Evolutionary conservation across 2,888 invertebrate genomes (phyloP).

Genomic region (Octodonta nipae): DNA sequence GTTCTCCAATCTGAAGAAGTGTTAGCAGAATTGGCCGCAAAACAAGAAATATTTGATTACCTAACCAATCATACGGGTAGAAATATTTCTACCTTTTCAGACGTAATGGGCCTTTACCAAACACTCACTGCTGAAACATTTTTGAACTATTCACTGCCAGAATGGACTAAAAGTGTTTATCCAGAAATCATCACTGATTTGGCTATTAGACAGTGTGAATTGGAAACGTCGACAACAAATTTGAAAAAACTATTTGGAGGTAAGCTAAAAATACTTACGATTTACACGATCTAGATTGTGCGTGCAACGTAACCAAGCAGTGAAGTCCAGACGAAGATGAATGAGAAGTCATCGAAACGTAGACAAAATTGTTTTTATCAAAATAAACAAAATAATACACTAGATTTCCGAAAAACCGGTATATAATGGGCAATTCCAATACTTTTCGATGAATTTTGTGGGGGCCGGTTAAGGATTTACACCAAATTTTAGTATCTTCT

Average conservation of each 20-base stretch:
- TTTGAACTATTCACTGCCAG: slow-evolving; percentile 33
- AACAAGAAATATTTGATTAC: slow-evolving; percentile 17
- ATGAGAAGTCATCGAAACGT: too few species aligned
- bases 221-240: slow-evolving; percentile 30
- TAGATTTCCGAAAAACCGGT: too few species aligned
- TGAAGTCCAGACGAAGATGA: too few species aligned
- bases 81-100: slow-evolving; percentile 18
- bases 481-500: too few species aligned
- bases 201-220: slow-evolving; percentile 31
- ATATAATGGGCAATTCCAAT: too few species aligned
- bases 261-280: too few species aligned
- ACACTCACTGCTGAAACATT: slow-evolving; percentile 28
- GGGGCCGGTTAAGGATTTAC: too few species aligned
- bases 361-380: too few species aligned
- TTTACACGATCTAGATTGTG: too few species aligned
- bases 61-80: slow-evolving; percentile 23
- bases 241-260: slow-evolving; percentile 37
- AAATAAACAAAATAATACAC: too few species aligned
- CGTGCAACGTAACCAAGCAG: too few species aligned
- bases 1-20: slow-evolving; percentile 19
- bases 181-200: slow-evolving; percentile 28
- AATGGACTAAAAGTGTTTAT: slow-evolving; percentile 33
- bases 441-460: too few species aligned
- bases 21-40: not conserved
- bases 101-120: slow-evolving; percentile 28